These are phyloP conservation scores for Coregonus sp. DNA, from an alignment of 2,797 vertebrate species.

Conservation along the genomic window DNA sequence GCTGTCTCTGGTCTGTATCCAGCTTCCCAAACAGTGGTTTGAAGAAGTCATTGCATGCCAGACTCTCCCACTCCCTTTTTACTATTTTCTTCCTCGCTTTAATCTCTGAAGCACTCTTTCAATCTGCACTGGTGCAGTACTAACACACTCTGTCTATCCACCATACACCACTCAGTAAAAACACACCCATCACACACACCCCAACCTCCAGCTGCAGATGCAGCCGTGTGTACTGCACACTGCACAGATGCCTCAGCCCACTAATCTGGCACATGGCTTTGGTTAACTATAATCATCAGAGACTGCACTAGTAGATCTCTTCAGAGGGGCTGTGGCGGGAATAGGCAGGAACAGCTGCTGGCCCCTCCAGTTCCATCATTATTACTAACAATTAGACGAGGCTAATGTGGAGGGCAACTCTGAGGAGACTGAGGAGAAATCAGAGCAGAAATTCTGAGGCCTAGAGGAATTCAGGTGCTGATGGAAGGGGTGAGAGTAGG, in stretches of 20 bases:
- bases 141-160: no score
- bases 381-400: conserved; percentile 14
- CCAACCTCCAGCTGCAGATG: background rate
- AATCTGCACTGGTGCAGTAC: background rate
- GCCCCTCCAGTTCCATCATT: conserved; percentile 11
- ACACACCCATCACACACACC: background rate
- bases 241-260: background rate
- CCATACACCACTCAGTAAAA: no score
- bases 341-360: conserved; percentile 35
- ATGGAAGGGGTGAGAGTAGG: background rate
- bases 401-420: background rate
- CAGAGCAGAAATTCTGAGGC: no score
- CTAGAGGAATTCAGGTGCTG: background rate
- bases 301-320: background rate
- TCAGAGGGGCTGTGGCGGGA: background rate
- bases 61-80: background rate
- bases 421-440: background rate
- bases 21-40: background rate
- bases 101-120: conserved; percentile 17
- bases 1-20: background rate
- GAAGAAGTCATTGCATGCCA: background rate
- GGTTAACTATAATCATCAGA: conserved; percentile 1
- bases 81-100: conserved; percentile 26
- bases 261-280: background rate
- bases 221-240: background rate